Base-by-base conservation (phyloP, 1,140 invertebrate species). In the Riptortus pedestris region DNA sequence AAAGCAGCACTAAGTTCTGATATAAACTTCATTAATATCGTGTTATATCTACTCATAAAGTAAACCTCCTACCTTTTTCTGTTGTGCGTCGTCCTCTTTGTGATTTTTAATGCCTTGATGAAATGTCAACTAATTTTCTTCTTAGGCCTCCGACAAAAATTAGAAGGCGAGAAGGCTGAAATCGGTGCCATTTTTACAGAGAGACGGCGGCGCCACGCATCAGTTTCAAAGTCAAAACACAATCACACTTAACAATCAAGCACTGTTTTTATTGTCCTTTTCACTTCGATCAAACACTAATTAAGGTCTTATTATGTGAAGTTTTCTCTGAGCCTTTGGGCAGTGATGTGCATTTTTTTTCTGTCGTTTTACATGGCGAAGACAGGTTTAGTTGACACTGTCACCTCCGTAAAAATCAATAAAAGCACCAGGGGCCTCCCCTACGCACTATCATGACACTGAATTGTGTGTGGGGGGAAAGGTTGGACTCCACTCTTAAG, bases 371-470 rank as follows among this genome's bases (percentile, higher is more conserved):
- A 63, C 62, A 63, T 63, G 26, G 62, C 51, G 62, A 63, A 63
- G 62, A 63, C 62, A 55, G 51, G 47, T 48, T 63, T 63, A 63
- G 62, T 63, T 63, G 62, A 63, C 62, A 63, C 24, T 63, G 62
- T 63, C 62, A 63, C 45, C 62, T 51, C 47, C 20, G 33, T 48
- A 60, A 60, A 60, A 60, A 60, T 60, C 59, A 60, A 60, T 60
- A 60, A 43, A 60, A 60, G 59, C 29, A 60, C 59, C 31, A 45
- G 59, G 59, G 59, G 59, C 27, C 47, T 26, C 38, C 62, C 51
- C 62, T 64, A 43, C 62, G 26, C 62, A 47, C 62, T 51, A 38
- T 38, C 38, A 55, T 58, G 51, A 31, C 45, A 31, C 45, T 16
- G 51, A 59, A 59, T 55, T 55, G 51, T 55, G 20, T 26, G 51